Base-by-base conservation (phyloP, 2,888 invertebrate species). In the Eubasilissa splendida region DNA sequence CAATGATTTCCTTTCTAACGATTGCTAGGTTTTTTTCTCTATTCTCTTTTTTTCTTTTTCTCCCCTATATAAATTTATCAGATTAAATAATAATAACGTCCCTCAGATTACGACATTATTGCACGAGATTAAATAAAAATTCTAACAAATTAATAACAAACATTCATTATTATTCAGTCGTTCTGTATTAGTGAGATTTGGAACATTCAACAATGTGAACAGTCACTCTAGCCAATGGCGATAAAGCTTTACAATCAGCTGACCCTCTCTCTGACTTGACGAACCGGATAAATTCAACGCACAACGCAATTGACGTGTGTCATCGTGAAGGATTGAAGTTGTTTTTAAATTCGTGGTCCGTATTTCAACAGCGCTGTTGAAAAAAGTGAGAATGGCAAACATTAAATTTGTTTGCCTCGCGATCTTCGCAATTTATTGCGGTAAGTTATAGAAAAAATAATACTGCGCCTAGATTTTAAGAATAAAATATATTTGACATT, bases 401-500 rank as follows among this genome's bases (percentile, higher is more conserved):
- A 70, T 81, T 8, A 54, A 81, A 56, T 58, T 79, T 65, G 70
- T 82, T 82, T 82, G 82, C 79, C 77, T 82, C 4, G 76, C 79
- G 58, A 54, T 82, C 31, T 54, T 79, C 59, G 73, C 68, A 50
- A 33, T 79, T 71, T 79, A 56, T 79, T 82, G 76, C 53, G 82
- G 82, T 82, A 71, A 82, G 82, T 81, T 78, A 31, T 42, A 3
- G 63, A 63, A 22, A 70, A 50, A 22, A 22, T 22, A 22, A 68
- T 70, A 52, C 14, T 70, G 22, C 10, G 53, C 22, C n/a, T 14
- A 10, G 31, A 33, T 71, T 56, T 12, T 22, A 71, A 11, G 11
- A n/a, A 58, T 58, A 42, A 42, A 58, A 58, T 58, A n/a, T 58
- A n/a, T 80, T 71, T 80, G 76, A 80, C 71, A 76, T 76, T 80